Evolutionary conservation across 2,888 invertebrate species (phyloP).

Genomic region (Lithodes maja): DNA sequence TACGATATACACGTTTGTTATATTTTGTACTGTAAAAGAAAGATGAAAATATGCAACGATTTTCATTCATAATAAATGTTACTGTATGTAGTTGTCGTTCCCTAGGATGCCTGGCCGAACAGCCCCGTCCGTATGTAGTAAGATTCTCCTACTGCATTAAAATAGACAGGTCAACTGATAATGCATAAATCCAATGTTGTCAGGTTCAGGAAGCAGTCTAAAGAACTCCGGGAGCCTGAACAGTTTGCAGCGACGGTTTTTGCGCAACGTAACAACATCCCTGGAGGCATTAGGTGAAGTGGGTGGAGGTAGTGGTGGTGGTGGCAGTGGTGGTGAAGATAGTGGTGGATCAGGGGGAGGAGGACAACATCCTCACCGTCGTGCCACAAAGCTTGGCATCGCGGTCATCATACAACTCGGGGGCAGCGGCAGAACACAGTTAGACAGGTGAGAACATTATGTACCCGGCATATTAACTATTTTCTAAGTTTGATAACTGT

Average conservation of each 20-base stretch:
- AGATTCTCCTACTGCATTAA: too few relatives aligned
- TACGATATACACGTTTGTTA: too few relatives aligned
- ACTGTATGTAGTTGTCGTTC: too few relatives aligned
- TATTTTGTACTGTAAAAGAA: too few relatives aligned
- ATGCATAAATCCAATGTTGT: too few relatives aligned
- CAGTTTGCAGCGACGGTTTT: slow-evolving; percentile 78
- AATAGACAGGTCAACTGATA: too few relatives aligned
- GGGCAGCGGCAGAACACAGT: slow-evolving; percentile 77
- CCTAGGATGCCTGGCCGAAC: too few relatives aligned
- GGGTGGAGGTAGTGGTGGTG: background rate
- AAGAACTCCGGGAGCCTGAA: slow-evolving; percentile 76
- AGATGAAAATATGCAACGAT: too few relatives aligned
- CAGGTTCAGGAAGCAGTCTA: slow-evolving; percentile 65
- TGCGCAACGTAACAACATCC: slow-evolving; percentile 78
- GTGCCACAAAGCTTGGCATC: slow-evolving; percentile 80
- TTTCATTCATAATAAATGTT: too few relatives aligned
- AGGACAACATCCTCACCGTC: slow-evolving; percentile 46
- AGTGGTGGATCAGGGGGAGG: background rate
- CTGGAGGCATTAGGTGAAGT: slow-evolving; percentile 75
- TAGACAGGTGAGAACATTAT: slow-evolving; percentile 18
- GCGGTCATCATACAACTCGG: slow-evolving; percentile 79
- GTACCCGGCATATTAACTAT: background rate
- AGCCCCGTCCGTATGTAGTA: too few relatives aligned
- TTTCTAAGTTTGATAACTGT: background rate
- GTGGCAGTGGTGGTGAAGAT: background rate